Conservation (phyloP, 53 echinoderm and acorn worm species). For the Apostichopus leukothele region DNA sequence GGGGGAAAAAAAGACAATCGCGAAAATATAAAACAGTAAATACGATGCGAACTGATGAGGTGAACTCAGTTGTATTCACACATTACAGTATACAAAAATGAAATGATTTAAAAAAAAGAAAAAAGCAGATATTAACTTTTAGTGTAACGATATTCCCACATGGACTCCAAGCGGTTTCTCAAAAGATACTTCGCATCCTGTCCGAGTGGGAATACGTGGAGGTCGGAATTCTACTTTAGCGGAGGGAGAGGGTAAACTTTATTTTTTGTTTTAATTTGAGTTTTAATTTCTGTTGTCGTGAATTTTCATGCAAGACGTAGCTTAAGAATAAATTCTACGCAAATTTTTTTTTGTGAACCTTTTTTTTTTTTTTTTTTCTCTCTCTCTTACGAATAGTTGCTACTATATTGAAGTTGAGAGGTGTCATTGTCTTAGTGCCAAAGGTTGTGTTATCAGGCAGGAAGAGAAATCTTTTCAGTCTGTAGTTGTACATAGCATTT, state of each 20-base stretch:
- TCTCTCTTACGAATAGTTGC: no score
- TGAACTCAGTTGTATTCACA: constrained; percentile 28
- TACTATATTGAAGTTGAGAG: not conserved
- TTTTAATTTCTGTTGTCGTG: constrained; percentile 1
- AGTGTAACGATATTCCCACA: no score
- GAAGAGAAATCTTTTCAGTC: not conserved
- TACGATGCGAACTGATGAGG: not conserved
- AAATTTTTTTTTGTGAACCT: not conserved
- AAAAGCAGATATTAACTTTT: no score
- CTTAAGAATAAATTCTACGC: constrained; percentile 22
- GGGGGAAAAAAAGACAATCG: not conserved
- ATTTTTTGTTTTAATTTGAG: not conserved
- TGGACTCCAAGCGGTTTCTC: no score
- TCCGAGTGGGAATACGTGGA: no score
- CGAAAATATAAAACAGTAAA: not conserved
- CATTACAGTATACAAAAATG: constrained; percentile 20
- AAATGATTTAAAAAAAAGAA: not conserved
- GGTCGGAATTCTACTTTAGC: no score
- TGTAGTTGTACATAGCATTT: constrained; percentile 31
- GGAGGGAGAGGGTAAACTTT: no score
- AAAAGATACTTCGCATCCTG: no score
- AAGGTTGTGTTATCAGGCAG: constrained; percentile 1
- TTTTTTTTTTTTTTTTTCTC: not conserved
- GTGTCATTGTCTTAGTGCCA: constrained; percentile 17
- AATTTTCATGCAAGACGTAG: constrained; percentile 17